Base-by-base conservation (phyloP, 2,113 vertebrate genomes). In the Acrocephalus kingi region DNA sequence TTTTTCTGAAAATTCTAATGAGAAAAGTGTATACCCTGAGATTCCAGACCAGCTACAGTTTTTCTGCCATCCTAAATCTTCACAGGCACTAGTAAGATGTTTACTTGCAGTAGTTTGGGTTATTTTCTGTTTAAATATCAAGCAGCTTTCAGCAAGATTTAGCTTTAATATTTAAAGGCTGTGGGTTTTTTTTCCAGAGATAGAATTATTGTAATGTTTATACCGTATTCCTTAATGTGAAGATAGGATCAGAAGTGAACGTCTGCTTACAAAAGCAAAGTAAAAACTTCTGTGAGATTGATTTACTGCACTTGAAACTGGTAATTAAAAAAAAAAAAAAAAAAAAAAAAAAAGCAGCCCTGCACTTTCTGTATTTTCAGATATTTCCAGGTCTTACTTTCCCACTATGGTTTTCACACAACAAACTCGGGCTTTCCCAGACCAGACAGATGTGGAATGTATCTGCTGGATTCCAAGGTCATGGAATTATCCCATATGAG, bases 361-460 rank as follows among this genome's bases (percentile, higher is more conserved):
- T 18, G 45, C 14, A 48, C 18, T 88, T 93, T 79, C 72, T 95
- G 78, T 71, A 35, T 91, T 95, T 96, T 95, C 96, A 97, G 96
- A 91, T 81, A 43, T 93, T 96, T 96, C 90, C 95, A 96, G 97
- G 91, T 96, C 94, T 94, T 61, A 79, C 90, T 97, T 95, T 98
- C 97, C 96, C 96, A 97, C 96, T 95, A 55, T 18, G 39, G 33
- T 93, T 96, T 97, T 96, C 94, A 91, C 97, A 95, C 95, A 93
- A 96, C 97, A 97, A 96, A 87, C 72, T 84, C 31, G 31, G 97
- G 98, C 97, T 98, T 99, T 99, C 98, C 98, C 98, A 98, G 98
- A 98, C 94, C 83, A 97, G 97, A 97, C 98, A 98, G 97, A 97
- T 98, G 98, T 98, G 98, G 98, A 99, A 99, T 98, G 98, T 97